Evolutionary conservation across 2,888 invertebrate genomes (phyloP).

Genomic region (Criorhina ranunculi): DNA sequence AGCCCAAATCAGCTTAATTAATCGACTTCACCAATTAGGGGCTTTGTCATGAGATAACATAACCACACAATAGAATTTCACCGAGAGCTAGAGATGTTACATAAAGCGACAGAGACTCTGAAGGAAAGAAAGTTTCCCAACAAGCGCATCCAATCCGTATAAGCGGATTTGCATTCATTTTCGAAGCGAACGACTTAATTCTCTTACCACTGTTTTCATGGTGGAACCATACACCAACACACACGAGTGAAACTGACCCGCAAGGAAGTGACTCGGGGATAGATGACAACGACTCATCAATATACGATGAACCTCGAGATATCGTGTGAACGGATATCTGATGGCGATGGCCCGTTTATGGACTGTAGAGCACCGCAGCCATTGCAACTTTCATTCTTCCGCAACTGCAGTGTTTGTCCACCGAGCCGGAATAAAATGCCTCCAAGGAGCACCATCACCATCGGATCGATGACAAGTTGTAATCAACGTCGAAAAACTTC

Average conservation of each 20-base stretch:
- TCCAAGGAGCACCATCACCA: neutral
- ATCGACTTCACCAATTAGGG: conserved; percentile 9
- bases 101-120: neutral
- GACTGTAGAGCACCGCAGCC: conserved; percentile 6
- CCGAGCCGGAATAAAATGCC: conserved; percentile 34
- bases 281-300: conserved; percentile 21
- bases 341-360: conserved; percentile 25
- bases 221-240: neutral
- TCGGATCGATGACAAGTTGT: conserved; percentile 17
- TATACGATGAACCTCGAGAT: conserved; percentile 16
- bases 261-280: conserved; percentile 35
- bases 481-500: conserved; percentile 28
- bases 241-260: conserved; percentile 37
- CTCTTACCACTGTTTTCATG: conserved; percentile 12
- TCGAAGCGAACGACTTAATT: conserved; percentile 13
- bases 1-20: conserved; percentile 9
- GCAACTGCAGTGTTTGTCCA: neutral
- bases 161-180: conserved; percentile 25
- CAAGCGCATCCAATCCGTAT: conserved; percentile 18
- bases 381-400: conserved; percentile 45
- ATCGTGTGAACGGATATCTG: conserved; percentile 40
- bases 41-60: neutral
- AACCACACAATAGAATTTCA: conserved; percentile 8
- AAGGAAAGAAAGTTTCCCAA: conserved; percentile 21
- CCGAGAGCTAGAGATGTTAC: conserved; percentile 1